Evolutionary conservation across 2,888 invertebrate species (phyloP).

Genomic region (Tenthredo amoena): DNA sequence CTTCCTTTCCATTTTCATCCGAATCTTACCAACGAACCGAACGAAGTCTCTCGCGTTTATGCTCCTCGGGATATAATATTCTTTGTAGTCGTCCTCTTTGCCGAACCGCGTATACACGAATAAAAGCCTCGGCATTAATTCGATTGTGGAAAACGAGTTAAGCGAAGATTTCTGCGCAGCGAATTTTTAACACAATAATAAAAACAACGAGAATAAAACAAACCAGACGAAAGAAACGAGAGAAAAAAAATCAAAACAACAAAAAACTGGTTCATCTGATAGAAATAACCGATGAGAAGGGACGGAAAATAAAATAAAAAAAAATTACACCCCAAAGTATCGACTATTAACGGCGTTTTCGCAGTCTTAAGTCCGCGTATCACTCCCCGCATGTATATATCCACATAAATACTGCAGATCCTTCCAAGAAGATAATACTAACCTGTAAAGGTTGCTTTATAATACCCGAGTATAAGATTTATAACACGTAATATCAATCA

Average conservation of each 20-base stretch:
- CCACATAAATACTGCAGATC: conserved; percentile 20
- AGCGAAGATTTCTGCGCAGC: conserved; percentile 2
- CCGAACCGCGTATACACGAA: not conserved
- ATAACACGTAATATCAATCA: conserved; percentile 61
- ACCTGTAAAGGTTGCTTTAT: conserved; percentile 47
- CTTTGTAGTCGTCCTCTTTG: conserved; percentile 13
- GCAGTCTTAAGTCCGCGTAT: conserved; percentile 1
- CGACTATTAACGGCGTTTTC: conserved; percentile 24
- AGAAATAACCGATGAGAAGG: not conserved
- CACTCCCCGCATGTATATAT: not conserved
- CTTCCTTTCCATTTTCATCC: not conserved
- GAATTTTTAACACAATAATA: not conserved
- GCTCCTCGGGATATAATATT: conserved; percentile 24
- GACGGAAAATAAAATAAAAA: not conserved
- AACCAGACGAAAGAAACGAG: not conserved
- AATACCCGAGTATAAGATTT: conserved; percentile 56
- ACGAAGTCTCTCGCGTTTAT: not conserved
- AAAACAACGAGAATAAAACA: not conserved
- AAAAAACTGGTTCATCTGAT: not conserved
- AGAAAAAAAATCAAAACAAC: too few species aligned
- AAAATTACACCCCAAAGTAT: not conserved
- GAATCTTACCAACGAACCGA: conserved; percentile 7
- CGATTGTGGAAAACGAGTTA: conserved; percentile 37
- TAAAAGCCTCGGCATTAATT: conserved; percentile 15
- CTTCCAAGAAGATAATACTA: conserved; percentile 42